These are phyloP conservation scores for Heteropelma amictum DNA, from an alignment of 2,888 invertebrate species.

Conservation along the genomic window DNA sequence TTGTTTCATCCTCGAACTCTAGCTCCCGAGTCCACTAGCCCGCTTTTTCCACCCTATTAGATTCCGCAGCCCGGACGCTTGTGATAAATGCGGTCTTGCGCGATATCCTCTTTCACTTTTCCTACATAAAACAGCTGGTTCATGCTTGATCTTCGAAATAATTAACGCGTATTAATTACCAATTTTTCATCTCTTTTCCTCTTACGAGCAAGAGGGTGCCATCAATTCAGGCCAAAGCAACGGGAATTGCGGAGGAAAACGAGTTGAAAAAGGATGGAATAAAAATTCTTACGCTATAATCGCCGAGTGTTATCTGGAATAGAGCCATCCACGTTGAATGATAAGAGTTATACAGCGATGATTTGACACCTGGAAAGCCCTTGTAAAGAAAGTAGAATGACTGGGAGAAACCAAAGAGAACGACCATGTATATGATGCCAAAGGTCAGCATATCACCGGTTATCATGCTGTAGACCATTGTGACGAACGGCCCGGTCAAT, in stretches of 20 bases:
- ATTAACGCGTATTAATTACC: constrained; percentile 14
- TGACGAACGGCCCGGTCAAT: constrained; percentile 98
- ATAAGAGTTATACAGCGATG: constrained; percentile 90
- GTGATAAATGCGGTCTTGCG: constrained; percentile 43
- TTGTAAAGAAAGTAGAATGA: constrained; percentile 97
- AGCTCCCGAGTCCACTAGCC: too few relatives aligned
- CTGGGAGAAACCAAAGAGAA: constrained; percentile 97
- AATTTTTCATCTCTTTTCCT: neutral
- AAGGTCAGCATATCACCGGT: constrained; percentile 99
- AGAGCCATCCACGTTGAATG: constrained; percentile 98
- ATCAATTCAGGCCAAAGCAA: neutral
- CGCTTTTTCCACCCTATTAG: neutral
- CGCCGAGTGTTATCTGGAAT: constrained; percentile 98
- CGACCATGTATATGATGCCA: constrained; percentile 96
- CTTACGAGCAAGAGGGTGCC: neutral
- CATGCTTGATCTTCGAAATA: constrained; percentile 20
- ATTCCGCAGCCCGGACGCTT: neutral
- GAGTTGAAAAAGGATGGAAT: too few relatives aligned
- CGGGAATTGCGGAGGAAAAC: too few relatives aligned
- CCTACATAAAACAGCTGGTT: neutral
- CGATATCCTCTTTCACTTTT: constrained; percentile 9
- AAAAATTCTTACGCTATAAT: constrained; percentile 97
- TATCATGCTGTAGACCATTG: constrained; percentile 99
- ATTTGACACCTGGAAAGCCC: constrained; percentile 89
- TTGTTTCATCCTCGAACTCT: too few relatives aligned